These are phyloP conservation scores for Tupaia tana DNA, from an alignment of 2,113 vertebrate genomes.

Conservation along the genomic window DNA sequence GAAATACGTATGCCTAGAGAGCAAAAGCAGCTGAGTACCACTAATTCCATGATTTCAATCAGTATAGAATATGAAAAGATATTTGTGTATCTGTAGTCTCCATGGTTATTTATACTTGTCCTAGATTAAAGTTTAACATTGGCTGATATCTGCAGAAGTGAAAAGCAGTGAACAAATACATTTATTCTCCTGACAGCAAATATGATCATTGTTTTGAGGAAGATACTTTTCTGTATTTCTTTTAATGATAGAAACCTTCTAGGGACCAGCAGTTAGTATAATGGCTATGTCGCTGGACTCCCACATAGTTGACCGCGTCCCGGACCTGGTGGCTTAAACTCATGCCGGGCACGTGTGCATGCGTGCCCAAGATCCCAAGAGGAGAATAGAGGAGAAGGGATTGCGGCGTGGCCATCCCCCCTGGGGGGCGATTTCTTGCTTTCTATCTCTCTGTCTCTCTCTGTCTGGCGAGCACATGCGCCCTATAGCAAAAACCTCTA, in stretches of 20 bases:
- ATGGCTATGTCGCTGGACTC: too few relatives aligned
- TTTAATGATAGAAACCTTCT: neutral
- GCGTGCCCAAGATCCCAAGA: too few relatives aligned
- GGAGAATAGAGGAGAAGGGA: too few relatives aligned
- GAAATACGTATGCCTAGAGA: conserved; percentile 38
- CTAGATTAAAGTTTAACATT: conserved; percentile 48
- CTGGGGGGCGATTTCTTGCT: too few relatives aligned
- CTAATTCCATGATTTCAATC: conserved; percentile 51
- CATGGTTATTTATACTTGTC: conserved; percentile 25
- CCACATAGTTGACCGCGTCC: too few relatives aligned
- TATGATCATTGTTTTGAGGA: neutral
- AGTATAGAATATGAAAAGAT: conserved; percentile 44
- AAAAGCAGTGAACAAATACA: neutral
- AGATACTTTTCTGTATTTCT: neutral
- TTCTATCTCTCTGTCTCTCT: too few relatives aligned
- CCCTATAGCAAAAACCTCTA: too few relatives aligned
- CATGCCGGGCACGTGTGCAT: too few relatives aligned
- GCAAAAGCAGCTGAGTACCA: conserved; percentile 20
- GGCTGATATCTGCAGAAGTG: neutral
- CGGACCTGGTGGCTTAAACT: too few relatives aligned
- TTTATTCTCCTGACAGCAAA: neutral
- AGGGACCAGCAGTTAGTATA: too few relatives aligned
- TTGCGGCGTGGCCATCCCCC: too few relatives aligned
- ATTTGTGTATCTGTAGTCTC: neutral
- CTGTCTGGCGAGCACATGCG: too few relatives aligned